phyloP scores from a whole-genome alignment of 2,888 invertebrate genomes.

The Pimpla rufipes region DNA sequence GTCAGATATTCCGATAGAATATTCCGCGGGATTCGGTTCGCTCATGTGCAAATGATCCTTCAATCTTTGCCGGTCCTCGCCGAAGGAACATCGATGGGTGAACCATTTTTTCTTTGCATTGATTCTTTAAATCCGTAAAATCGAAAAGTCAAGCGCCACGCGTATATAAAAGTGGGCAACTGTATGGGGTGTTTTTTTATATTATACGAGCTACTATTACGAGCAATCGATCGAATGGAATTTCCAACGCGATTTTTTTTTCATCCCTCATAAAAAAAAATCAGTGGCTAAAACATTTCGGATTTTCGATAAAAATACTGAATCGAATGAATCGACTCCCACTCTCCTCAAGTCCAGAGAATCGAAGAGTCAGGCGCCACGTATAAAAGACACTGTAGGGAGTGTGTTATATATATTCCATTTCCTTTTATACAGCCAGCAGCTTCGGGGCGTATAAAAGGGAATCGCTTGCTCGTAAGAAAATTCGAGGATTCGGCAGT shows the following conservation, averaged over 20 bases:
- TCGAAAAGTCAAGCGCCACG: constrained; percentile 9
- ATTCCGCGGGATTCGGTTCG: neutral
- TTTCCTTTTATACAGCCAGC: neutral
- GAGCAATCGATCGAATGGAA: too few species aligned
- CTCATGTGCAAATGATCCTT: constrained; percentile 50
- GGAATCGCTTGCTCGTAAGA: constrained; percentile 24
- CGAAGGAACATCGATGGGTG: constrained; percentile 1
- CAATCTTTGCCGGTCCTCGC: constrained; percentile 30
- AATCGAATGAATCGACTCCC: too few species aligned
- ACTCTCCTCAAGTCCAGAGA: neutral
- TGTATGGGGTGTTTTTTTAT: neutral
- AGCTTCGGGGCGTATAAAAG: constrained; percentile 8
- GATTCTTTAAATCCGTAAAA: neutral
- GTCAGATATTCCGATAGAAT: constrained; percentile 52
- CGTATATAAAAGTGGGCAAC: neutral
- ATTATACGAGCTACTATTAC: too few species aligned
- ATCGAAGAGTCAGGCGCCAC: constrained; percentile 13
- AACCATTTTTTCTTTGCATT: constrained; percentile 1
- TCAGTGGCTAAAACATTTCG: too few species aligned
- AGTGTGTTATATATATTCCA: neutral
- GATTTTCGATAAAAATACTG: too few species aligned
- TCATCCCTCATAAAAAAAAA: too few species aligned
- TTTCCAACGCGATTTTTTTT: too few species aligned
- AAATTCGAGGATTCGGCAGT: constrained; percentile 41
- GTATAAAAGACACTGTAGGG: constrained; percentile 11